phyloP scores from a whole-genome alignment of 2,113 vertebrate genomes.

The Aix galericulata region DNA sequence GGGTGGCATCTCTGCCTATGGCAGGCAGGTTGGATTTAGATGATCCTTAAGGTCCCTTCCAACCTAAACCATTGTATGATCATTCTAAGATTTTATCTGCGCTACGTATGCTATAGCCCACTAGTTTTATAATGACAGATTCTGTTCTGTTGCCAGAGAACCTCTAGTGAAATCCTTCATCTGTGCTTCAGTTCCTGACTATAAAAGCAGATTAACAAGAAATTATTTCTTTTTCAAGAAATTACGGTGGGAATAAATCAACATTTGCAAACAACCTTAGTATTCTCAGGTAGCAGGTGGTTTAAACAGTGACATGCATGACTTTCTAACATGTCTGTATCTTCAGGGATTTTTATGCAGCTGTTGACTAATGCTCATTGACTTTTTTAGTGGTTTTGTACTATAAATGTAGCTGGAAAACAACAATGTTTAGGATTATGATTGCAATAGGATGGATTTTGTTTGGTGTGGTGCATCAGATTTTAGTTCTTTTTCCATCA shows the following conservation, averaged over 20 bases:
- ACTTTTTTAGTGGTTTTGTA: neutral
- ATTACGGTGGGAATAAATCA: neutral
- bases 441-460: neutral
- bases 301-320: neutral
- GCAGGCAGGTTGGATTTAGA: no score
- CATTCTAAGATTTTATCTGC: no score
- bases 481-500: neutral
- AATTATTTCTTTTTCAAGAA: neutral
- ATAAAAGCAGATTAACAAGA: neutral
- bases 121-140: neutral
- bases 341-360: neutral
- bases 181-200: neutral
- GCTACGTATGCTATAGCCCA: accelerated
- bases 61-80: no score
- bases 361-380: neutral
- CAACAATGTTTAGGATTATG: neutral
- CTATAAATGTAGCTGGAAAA: neutral
- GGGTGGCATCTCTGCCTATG: no score
- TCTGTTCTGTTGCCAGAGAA: neutral
- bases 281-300: neutral
- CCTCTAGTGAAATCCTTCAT: neutral
- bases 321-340: neutral
- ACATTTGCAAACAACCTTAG: neutral
- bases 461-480: neutral
- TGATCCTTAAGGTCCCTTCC: no score